Base-by-base conservation (phyloP, 2,113 vertebrate genomes). In the Neoarius graeffei region DNA sequence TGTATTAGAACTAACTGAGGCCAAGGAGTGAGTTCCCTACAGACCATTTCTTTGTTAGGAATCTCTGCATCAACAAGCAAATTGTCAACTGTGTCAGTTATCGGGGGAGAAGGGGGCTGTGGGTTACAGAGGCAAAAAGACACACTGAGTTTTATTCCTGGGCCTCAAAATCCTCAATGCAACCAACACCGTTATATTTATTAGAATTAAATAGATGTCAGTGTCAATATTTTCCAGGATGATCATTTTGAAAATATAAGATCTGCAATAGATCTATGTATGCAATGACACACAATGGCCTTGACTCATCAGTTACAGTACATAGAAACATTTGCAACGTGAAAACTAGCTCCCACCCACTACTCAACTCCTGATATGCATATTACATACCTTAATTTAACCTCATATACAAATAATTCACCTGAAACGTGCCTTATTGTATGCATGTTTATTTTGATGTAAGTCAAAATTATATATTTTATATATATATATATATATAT, bases 21-120 rank as follows among this genome's bases (percentile, higher is more conserved):
- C 35, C 25, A 62, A 76, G 66, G 85, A 60, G 59, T 56, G 42
- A 50, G 42, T 50, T 71, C 27, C 86, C 88, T 85, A 76, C 69
- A 89, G 86, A 88, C 81, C 81, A 64, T 82, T 81, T 82, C 60
- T 85, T 76, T 80, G 69, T 87, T 79, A 71, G 86, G 77, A 71
- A 66, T 89, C 56, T 85, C 71, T 73, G 89, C 59, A 83, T 83
- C 79, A 81, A 91, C 81, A 86, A 90, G 88, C 67, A 79, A 90
- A 90, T 86, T 90, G 87, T 89, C 81, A 89, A 88, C 14, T 60
- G 52, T 76, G 85, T 87, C 71, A 80, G 83, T 52, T 59, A 52
- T 52, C 71, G 71, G 74, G 87, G 66, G 77, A 88, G 87, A 48
- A 50, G 50, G 80, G 42, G 42, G 42, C 42, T 42, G 42, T 42